A percentile compares a stretch with the other conserved stretches of the same genome.
Evolutionary conservation across 2,113 vertebrate species (phyloP).

Genomic region (Eulacestoma nigropectus): DNA sequence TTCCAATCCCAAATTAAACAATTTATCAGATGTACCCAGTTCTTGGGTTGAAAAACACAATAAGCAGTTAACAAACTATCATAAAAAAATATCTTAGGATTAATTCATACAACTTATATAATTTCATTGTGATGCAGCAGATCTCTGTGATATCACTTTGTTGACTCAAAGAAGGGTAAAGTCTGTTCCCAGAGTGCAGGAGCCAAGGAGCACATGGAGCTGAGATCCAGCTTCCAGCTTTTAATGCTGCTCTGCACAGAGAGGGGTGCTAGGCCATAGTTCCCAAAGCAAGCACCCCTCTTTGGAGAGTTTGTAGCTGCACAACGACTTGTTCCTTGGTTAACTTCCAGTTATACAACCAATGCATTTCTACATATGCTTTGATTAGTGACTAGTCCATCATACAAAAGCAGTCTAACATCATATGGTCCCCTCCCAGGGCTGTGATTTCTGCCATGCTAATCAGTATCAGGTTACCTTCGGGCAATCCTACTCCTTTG

Average conservation of each 20-base stretch:
- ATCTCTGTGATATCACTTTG: not conserved
- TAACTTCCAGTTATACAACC: not conserved
- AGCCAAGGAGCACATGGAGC: not conserved
- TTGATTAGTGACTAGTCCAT: not conserved
- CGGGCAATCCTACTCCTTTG: not conserved
- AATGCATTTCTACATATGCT: not conserved
- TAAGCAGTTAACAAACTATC: not conserved
- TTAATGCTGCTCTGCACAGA: not conserved
- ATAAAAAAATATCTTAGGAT: not conserved
- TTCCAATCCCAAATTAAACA: not conserved
- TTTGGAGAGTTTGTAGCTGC: not conserved
- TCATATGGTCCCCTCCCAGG: not conserved
- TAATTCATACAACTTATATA: accelerated
- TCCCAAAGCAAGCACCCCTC: not conserved
- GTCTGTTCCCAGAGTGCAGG: not conserved
- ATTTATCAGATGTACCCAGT: not conserved
- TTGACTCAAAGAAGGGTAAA: not conserved
- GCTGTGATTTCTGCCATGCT: not conserved
- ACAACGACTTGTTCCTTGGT: not conserved
- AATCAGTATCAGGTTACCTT: not conserved
- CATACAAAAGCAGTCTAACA: not conserved
- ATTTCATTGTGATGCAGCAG: not conserved
- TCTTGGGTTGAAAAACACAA: not conserved
- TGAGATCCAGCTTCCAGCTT: not conserved
- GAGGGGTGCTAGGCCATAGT: not conserved